Conservation (phyloP, 2,888 invertebrate species). For the Folsomia manolachei region DNA sequence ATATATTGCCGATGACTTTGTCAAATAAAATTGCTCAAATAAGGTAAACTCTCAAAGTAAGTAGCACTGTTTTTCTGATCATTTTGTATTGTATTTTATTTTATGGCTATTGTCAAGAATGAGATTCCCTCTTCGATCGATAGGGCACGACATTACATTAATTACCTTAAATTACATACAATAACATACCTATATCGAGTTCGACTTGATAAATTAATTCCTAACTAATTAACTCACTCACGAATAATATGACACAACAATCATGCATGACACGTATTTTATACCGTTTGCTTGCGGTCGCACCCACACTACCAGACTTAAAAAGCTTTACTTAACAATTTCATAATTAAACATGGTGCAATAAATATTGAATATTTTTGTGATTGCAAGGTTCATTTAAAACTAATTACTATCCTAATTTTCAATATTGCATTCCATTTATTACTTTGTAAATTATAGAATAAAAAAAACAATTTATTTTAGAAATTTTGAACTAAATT, state of each 20-base stretch:
- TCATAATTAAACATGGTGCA: not conserved
- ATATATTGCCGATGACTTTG: too few species aligned
- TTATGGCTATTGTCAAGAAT: constrained; percentile 18
- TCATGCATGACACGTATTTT: not conserved
- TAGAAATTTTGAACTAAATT: not conserved
- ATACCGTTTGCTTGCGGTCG: not conserved
- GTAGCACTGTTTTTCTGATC: not conserved
- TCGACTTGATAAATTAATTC: not conserved
- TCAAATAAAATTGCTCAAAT: too few species aligned
- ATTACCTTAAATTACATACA: not conserved
- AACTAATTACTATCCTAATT: not conserved
- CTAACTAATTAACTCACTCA: too few species aligned
- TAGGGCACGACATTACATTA: not conserved
- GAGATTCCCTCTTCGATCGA: constrained; percentile 16
- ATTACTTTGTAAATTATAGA: not conserved
- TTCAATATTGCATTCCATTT: not conserved
- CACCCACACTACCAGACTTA: not conserved
- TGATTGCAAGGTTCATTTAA: not conserved
- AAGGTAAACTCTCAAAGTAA: too few species aligned
- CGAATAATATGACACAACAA: too few species aligned
- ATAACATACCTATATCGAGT: not conserved
- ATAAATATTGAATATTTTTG: not conserved
- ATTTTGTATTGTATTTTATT: not conserved
- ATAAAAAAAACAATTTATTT: not conserved
- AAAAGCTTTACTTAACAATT: not conserved